Conservation (phyloP, 1,140 invertebrate species). For the Drosophila prosaltans region DNA sequence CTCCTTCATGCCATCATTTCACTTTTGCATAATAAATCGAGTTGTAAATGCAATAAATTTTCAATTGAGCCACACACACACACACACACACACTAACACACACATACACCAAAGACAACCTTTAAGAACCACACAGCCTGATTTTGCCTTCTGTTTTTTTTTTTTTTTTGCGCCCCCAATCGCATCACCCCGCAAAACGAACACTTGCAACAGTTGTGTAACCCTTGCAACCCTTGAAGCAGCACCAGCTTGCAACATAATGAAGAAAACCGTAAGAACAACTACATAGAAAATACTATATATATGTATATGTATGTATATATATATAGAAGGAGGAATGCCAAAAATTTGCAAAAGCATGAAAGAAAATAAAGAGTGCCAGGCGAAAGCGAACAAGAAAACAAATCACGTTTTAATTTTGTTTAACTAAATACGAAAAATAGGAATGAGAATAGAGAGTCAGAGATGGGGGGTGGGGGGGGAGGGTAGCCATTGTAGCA, state of each 20-base stretch:
- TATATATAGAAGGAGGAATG: conserved; percentile 49
- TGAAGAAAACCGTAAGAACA: conserved; percentile 40
- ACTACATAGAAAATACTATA: conserved; percentile 7
- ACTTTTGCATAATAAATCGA: conserved; percentile 74
- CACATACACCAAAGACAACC: conserved; percentile 25
- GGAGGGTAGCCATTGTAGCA: neutral
- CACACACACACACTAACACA: neutral
- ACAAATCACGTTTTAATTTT: conserved; percentile 83
- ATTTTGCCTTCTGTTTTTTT: too few species aligned
- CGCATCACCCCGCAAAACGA: neutral
- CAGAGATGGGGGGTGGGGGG: neutral
- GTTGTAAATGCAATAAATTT: conserved; percentile 80
- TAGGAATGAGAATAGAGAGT: conserved; percentile 6
- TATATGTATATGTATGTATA: neutral
- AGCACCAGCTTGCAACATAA: conserved; percentile 35
- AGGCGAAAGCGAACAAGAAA: conserved; percentile 74
- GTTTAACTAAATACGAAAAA: conserved; percentile 81
- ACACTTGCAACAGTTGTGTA: neutral
- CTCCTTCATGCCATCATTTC: neutral
- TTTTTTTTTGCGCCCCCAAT: too few species aligned
- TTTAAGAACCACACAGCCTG: conserved; percentile 43
- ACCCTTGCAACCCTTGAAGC: neutral
- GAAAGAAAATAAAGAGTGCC: conserved; percentile 34
- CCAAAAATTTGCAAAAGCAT: conserved; percentile 69
- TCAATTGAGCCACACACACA: conserved; percentile 52